Conservation (phyloP, 64 coral and sea anemone genomes). For the Anthopleura sola region DNA sequence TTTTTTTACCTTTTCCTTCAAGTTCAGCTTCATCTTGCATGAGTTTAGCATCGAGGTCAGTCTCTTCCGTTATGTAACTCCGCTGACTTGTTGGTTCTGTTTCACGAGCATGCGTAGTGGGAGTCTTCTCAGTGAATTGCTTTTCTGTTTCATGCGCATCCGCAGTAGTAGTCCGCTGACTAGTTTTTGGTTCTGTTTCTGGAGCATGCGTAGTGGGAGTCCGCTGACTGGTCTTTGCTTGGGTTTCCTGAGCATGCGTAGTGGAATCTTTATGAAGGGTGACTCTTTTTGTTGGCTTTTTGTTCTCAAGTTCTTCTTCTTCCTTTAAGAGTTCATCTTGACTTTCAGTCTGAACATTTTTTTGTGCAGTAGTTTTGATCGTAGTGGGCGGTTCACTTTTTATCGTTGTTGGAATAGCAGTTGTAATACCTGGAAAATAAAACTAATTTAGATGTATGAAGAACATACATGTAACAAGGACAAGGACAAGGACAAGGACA, state of each 20-base stretch:
- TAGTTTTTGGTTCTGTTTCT: neutral
- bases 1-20: slow-evolving; percentile 4
- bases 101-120: neutral
- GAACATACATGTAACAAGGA: no score
- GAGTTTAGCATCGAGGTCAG: neutral
- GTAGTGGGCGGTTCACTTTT: neutral
- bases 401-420: no score
- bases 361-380: neutral
- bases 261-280: neutral
- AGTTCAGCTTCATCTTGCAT: neutral
- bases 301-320: neutral
- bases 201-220: neutral
- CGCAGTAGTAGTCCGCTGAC: neutral
- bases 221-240: neutral
- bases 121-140: neutral
- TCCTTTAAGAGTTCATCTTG: neutral
- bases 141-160: neutral
- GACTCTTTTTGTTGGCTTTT: neutral
- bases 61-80: neutral
- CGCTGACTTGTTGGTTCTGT: neutral
- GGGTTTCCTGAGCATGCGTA: neutral
- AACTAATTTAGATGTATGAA: no score
- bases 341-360: neutral
- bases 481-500: no score
- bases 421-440: no score